phyloP scores from a whole-genome alignment of 2,797 vertebrate genomes.

The Coreius guichenoti region DNA sequence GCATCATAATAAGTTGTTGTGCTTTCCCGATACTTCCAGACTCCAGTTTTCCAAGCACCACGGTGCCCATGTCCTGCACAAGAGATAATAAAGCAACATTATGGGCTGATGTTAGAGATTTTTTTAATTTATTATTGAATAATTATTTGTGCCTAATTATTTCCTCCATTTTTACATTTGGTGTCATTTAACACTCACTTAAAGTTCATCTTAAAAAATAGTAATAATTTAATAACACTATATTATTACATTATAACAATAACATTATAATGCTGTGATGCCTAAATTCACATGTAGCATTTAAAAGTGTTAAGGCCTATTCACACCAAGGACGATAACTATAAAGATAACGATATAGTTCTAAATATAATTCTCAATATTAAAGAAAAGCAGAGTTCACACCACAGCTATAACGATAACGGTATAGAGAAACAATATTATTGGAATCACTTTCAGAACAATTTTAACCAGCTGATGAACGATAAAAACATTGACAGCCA shows the following conservation, averaged over 20 bases:
- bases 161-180: background rate
- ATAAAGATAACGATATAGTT: too few species aligned
- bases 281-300: background rate
- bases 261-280: background rate
- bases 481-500: too few species aligned
- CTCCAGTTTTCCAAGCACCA: constrained; percentile 97
- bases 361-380: too few species aligned
- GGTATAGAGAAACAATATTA: too few species aligned
- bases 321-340: too few species aligned
- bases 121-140: background rate
- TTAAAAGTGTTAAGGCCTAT: background rate
- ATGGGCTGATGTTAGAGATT: background rate
- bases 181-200: background rate
- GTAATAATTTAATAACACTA: background rate
- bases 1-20: constrained; percentile 99
- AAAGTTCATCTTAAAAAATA: background rate
- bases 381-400: too few species aligned
- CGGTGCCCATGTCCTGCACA: constrained; percentile 96
- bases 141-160: background rate
- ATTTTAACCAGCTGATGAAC: too few species aligned
- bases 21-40: constrained; percentile 96
- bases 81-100: constrained; percentile 17
- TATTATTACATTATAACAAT: background rate
- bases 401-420: too few species aligned
- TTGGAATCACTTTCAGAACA: too few species aligned